These are phyloP conservation scores for Contarinia nasturtii DNA, from an alignment of 1,140 invertebrate genomes.

Conservation along the genomic window DNA sequence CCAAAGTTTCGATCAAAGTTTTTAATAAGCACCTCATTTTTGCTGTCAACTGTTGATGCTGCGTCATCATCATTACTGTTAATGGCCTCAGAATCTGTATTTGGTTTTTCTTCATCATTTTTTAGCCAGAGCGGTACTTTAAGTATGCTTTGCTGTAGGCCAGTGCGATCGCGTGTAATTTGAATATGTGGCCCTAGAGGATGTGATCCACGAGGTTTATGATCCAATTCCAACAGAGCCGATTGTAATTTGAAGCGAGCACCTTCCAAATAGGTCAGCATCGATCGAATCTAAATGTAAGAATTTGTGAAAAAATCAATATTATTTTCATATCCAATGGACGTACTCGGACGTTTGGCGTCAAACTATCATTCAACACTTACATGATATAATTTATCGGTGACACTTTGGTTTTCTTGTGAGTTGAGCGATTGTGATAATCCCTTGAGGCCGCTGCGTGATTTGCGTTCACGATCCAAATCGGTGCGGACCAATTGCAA, in stretches of 20 bases:
- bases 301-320: background rate
- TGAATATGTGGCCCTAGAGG: conserved; percentile 71
- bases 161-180: conserved; percentile 74
- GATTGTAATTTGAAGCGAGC: conserved; percentile 71
- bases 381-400: conserved; percentile 80
- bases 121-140: conserved; percentile 68
- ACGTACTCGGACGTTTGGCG: background rate
- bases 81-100: conserved; percentile 1
- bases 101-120: conserved; percentile 27
- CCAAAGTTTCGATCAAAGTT: conserved; percentile 1
- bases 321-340: background rate
- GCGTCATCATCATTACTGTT: too few relatives aligned
- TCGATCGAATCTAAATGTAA: conserved; percentile 61
- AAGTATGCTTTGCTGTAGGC: conserved; percentile 65
- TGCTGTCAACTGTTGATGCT: conserved; percentile 5
- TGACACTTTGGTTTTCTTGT: conserved; percentile 81
- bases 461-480: conserved; percentile 66
- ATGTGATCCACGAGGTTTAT: conserved; percentile 50
- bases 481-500: conserved; percentile 67
- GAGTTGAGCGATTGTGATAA: conserved; percentile 77
- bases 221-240: conserved; percentile 62
- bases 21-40: conserved; percentile 9
- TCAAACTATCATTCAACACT: conserved; percentile 5
- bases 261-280: conserved; percentile 81
- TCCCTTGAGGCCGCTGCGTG: conserved; percentile 71